These are phyloP conservation scores for Gambusia holbrooki DNA, from an alignment of 2,113 vertebrate species.

Conservation along the genomic window DNA sequence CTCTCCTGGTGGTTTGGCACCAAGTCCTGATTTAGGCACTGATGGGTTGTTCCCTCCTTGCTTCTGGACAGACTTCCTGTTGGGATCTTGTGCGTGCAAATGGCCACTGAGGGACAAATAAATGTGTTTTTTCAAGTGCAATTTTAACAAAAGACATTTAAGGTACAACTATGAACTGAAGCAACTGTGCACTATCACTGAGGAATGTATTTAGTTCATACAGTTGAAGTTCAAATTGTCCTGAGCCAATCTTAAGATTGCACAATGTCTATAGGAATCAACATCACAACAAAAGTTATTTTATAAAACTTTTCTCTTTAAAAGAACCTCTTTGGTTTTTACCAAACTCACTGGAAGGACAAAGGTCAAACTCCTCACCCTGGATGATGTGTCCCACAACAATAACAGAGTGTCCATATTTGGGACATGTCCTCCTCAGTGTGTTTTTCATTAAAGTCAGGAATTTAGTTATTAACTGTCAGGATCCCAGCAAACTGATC, in stretches of 20 bases:
- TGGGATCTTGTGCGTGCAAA: too few species aligned
- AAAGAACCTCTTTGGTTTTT: background rate
- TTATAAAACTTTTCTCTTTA: background rate
- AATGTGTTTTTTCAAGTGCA: background rate
- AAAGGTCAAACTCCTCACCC: background rate
- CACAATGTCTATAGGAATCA: background rate
- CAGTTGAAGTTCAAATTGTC: background rate
- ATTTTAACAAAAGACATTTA: background rate
- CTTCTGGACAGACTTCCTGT: too few species aligned
- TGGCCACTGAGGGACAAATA: too few species aligned
- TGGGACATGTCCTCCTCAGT: background rate
- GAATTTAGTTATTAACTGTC: slow-evolving; percentile 29
- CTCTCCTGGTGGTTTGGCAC: too few species aligned
- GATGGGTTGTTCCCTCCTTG: too few species aligned
- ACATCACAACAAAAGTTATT: background rate
- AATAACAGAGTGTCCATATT: background rate
- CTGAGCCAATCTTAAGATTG: background rate
- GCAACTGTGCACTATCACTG: background rate
- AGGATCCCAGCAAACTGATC: slow-evolving; percentile 38
- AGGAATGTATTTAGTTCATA: background rate
- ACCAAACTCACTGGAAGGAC: background rate
- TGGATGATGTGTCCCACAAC: slow-evolving; percentile 5
- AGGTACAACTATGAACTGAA: background rate
- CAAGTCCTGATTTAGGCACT: too few species aligned
- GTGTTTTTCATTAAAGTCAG: slow-evolving; percentile 26